Base-by-base conservation (phyloP, 2,113 vertebrate genomes). In the Aldabrachelys gigantea region DNA sequence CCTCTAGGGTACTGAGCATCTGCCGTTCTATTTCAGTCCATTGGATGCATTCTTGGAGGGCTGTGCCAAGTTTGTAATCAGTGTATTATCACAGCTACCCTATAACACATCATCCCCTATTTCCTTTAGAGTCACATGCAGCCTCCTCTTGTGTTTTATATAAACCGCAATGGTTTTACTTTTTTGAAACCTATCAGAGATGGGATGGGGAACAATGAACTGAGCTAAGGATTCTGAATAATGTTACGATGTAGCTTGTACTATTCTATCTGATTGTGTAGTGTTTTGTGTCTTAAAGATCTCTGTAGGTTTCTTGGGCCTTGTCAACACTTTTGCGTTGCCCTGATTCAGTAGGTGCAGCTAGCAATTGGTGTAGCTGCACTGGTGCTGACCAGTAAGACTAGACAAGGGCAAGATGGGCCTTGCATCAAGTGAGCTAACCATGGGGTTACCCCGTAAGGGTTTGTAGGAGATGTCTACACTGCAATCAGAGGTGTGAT, bases 81-180 rank as follows among this genome's bases (percentile, higher is more conserved):
- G 49, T 56, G 22, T 78, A 49, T 53, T 3, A 69, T 54, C 84
- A 0, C 0, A 79, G n/a, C n/a, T 53, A 35, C n/a, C 44, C 10
- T 0, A 5, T 24, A 0, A 2, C 1, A 2, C 56, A 0, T 21
- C 1, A 0, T 14, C 6, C 50, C 56, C 0, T 47, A 2, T 57
- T 17, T 76, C 49, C 69, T n/a, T 0, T 0, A 62, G 31, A 49
- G n/a, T 31, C 3, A 1, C 57, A 17, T 41, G 47, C 78, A 56
- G 50, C 29, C 7, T 25, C 4, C 41, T 47, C 75, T 22, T 69
- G 12, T 81, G 76, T 29, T n/a, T 82, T 53, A 6, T 17, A 19
- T 22, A 41, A 27, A 82, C 16, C 22, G 14, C 53, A 49, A 1
- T 1, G 0, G 35, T 19, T 25, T 27, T 44, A 47, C 75, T 47